Evolutionary conservation across 2,113 vertebrate species (phyloP).

Genomic region (Nicator chloris): DNA sequence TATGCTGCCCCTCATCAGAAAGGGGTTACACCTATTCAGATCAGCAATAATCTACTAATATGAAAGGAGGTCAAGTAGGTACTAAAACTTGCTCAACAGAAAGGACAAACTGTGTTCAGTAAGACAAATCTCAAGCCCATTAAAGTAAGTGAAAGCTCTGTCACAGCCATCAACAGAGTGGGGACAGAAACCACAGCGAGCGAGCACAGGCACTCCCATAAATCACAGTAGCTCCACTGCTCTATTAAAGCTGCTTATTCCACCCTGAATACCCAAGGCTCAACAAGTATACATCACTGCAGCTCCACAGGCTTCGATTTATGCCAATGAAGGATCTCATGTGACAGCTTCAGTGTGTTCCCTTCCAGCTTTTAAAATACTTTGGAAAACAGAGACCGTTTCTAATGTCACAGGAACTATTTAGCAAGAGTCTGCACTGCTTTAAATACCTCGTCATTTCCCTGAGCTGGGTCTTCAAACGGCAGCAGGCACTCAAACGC

Average conservation of each 20-base stretch:
- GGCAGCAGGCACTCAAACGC: neutral
- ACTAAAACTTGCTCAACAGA: neutral
- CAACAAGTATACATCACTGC: conserved; percentile 30
- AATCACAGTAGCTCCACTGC: neutral
- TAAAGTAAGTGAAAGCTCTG: neutral
- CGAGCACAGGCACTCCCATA: neutral
- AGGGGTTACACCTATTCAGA: neutral
- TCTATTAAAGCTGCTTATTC: conserved; percentile 39
- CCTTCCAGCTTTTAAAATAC: neutral
- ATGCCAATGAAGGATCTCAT: neutral
- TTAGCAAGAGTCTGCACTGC: neutral
- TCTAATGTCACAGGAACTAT: neutral
- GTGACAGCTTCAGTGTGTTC: neutral
- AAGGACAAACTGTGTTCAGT: neutral
- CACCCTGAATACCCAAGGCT: neutral
- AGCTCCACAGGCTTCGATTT: conserved; percentile 32
- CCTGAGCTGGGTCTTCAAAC: neutral
- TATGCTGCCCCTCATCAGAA: neutral
- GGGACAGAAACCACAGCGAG: neutral
- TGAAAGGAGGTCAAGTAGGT: neutral
- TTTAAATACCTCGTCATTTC: conserved; percentile 10
- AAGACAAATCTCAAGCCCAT: neutral
- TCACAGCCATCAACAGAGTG: neutral
- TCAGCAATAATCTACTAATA: neutral
- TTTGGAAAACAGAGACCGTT: neutral